Conservation (phyloP, 2,113 vertebrate genomes). For the Trogon surrucura region DNA sequence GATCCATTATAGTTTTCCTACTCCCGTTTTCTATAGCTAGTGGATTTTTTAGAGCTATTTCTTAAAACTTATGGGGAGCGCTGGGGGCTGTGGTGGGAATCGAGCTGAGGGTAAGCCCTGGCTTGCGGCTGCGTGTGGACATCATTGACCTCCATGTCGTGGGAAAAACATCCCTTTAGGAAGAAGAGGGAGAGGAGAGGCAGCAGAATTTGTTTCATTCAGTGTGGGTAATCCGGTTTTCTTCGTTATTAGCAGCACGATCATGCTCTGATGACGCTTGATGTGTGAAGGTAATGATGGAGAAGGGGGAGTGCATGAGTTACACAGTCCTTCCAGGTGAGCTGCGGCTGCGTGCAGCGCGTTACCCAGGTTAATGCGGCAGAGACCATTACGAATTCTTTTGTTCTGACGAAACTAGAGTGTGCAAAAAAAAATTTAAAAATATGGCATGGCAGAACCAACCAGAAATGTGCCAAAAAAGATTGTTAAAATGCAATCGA, state of each 20-base stretch:
- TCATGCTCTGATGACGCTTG: background rate
- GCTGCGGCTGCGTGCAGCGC: background rate
- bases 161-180: background rate
- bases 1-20: background rate
- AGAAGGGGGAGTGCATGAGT: background rate
- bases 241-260: background rate
- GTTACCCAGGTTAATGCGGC: background rate
- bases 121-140: background rate
- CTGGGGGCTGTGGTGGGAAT: background rate
- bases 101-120: background rate
- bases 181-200: background rate
- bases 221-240: background rate
- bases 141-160: fast-evolving
- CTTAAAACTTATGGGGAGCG: fast-evolving
- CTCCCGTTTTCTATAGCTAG: fast-evolving
- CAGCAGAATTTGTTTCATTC: background rate
- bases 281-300: background rate
- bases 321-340: background rate
- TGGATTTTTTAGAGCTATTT: background rate
- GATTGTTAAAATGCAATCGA: background rate
- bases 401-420: background rate
- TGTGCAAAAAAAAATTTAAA: background rate
- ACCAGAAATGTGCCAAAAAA: background rate
- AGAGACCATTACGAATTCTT: background rate
- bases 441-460: fast-evolving